Percentiles rank a stretch among this genome's conserved stretches.
These are phyloP conservation scores for Salvelinus sp. DNA, from an alignment of 2,113 vertebrate genomes.

Conservation along the genomic window DNA sequence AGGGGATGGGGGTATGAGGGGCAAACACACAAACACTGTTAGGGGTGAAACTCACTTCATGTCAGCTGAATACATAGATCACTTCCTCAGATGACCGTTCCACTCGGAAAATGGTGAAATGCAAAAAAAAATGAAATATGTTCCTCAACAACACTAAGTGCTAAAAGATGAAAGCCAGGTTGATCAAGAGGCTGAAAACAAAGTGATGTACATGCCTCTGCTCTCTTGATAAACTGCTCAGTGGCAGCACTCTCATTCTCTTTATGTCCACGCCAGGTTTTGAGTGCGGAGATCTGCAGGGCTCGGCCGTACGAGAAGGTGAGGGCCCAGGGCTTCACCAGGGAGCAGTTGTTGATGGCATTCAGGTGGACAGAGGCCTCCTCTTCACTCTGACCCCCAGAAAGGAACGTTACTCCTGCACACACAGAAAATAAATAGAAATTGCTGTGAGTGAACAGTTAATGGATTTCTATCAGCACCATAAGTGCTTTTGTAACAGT, in stretches of 20 bases:
- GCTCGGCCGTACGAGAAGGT: conserved; percentile 97
- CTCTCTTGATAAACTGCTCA: conserved; percentile 93
- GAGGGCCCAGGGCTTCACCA: conserved; percentile 89
- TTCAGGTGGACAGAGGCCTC: conserved; percentile 95
- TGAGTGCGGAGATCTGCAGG: conserved; percentile 93
- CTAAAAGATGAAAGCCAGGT: not conserved
- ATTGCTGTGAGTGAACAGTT: not conserved
- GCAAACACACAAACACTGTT: not conserved
- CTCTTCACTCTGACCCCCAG: conserved; percentile 95
- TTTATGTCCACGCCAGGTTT: conserved; percentile 86
- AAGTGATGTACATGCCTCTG: conserved; percentile 75
- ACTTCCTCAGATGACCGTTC: not conserved
- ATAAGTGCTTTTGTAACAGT: not conserved
- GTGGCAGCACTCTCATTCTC: conserved; percentile 87
- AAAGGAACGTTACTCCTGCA: conserved; percentile 93
- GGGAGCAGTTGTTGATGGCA: conserved; percentile 91
- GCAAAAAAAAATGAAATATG: not conserved
- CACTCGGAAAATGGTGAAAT: no score
- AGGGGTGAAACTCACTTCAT: not conserved
- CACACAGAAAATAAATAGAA: not conserved
- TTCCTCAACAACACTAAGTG: not conserved
- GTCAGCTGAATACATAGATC: not conserved
- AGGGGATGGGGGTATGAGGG: not conserved
- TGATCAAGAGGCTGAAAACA: not conserved
- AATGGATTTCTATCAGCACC: not conserved